Base-by-base conservation (phyloP, 37 sponge, comb jelly and placozoan genomes). In the Beroe ovata region DNA sequence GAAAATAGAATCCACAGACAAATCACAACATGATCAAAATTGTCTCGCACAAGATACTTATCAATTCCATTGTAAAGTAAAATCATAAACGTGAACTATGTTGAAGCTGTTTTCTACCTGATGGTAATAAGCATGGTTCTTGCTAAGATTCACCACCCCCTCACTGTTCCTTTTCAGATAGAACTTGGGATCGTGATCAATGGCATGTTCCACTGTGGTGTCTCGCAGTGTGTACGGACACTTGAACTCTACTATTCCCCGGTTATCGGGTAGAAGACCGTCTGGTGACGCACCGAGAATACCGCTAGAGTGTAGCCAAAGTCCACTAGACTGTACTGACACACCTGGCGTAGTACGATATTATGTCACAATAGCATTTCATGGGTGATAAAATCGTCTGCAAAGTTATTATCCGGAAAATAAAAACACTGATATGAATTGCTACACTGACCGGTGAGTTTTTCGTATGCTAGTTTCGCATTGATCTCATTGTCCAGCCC, bases 261-360 rank as follows among this genome's bases (percentile, higher is more conserved):
- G 3, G 33, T 35, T 35, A 41, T 77, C 84, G 3, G 84, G 84
- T 4, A 77, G 54, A 21, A 77, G 54, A 1, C 84, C 84, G 28
- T 77, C 84, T 23, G 84, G 84, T 42, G 84, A 77, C 1, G 84
- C 84, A 2, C 84, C 84, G 28, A 77, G 84, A 35, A 77, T 77
- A 38, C 84, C 84, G 41, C 84, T 77, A 3, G 84, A 77, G 84
- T 77, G 84, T 40, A 77, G 33, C 84, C 84, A 77, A 42, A 77
- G 41, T 4, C 84, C 84, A 77, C 54, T 77, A 0, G 42, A 11
- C 47, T 77, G 47, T n/a, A 77, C 84, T 77, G 16, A 21, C 1
- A 42, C 54, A n/a, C 84, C 84, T 77, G 84, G 63, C 3, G 20
- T n/a, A n/a, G n/a, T n/a, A n/a, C n/a, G n/a, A n/a, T n/a, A n/a